Percentiles rank a stretch among this genome's conserved stretches.
Evolutionary conservation across 1,140 invertebrate species (phyloP).

Genomic region (Zaprionus nigranus): DNA sequence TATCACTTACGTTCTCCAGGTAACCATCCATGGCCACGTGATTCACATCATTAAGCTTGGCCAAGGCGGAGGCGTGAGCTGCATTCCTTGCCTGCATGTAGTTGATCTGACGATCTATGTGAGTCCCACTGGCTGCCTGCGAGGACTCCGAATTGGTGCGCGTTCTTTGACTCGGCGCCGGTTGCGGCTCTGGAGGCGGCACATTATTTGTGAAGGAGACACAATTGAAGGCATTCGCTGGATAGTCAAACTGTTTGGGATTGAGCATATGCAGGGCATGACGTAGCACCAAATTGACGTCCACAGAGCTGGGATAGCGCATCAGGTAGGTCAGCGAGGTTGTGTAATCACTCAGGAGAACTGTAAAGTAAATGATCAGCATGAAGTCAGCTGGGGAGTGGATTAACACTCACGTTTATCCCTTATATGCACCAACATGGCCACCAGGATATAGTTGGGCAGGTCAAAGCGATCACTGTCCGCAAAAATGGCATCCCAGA

Average conservation of each 20-base stretch:
- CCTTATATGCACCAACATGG: constrained; percentile 90
- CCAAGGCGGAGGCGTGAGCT: constrained; percentile 57
- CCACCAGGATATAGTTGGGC: constrained; percentile 91
- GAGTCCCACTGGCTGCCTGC: constrained; percentile 12
- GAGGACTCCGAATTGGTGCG: constrained; percentile 57
- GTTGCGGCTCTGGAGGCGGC: background rate
- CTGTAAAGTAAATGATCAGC: constrained; percentile 82
- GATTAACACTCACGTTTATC: constrained; percentile 87
- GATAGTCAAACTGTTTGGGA: constrained; percentile 84
- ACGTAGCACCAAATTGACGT: constrained; percentile 88
- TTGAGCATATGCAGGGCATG: constrained; percentile 88
- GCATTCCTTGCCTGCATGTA: constrained; percentile 72
- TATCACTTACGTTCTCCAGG: constrained; percentile 64
- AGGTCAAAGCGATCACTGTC: constrained; percentile 89
- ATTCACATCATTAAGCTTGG: constrained; percentile 56
- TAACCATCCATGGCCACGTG: constrained; percentile 74
- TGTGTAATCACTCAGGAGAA: constrained; percentile 88
- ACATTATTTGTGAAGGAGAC: constrained; percentile 58
- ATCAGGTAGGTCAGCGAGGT: constrained; percentile 88
- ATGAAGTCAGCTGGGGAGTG: background rate
- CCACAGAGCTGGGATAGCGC: constrained; percentile 88
- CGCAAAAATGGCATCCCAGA: constrained; percentile 93
- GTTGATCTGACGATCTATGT: constrained; percentile 68
- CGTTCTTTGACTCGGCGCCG: constrained; percentile 10
- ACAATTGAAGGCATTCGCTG: constrained; percentile 70